Evolutionary conservation across 1,140 invertebrate species (phyloP).

Genomic region (Papilio dardanus): DNA sequence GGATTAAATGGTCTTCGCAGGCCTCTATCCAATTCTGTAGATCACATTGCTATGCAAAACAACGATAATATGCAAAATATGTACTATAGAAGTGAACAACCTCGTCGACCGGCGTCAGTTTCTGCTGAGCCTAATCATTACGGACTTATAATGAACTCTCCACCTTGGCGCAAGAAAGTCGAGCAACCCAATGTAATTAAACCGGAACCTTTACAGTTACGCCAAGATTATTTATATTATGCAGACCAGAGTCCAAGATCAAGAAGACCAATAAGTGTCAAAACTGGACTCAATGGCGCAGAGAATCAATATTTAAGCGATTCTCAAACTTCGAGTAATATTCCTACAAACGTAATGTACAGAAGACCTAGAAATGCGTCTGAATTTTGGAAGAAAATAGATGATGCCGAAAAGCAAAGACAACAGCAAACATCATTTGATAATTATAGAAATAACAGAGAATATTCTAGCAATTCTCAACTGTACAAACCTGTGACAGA

Average conservation of each 20-base stretch:
- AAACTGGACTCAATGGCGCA: slow-evolving; percentile 68
- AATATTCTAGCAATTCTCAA: slow-evolving; percentile 63
- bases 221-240: slow-evolving; percentile 84
- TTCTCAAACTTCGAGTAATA: slow-evolving; percentile 72
- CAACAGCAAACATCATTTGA: slow-evolving; percentile 65
- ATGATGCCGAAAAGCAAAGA: slow-evolving; percentile 80
- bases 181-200: slow-evolving; percentile 60
- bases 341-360: slow-evolving; percentile 57
- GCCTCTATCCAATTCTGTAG: slow-evolving; percentile 83
- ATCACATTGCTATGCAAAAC: slow-evolving; percentile 82
- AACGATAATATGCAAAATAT: slow-evolving; percentile 69
- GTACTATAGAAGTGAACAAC: slow-evolving; percentile 68
- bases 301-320: slow-evolving; percentile 81
- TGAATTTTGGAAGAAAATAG: slow-evolving; percentile 86
- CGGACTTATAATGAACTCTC: slow-evolving; percentile 66
- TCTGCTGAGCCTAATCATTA: slow-evolving; percentile 82
- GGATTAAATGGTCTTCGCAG: slow-evolving; percentile 68
- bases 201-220: slow-evolving; percentile 66
- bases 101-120: slow-evolving; percentile 82
- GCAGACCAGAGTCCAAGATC: slow-evolving; percentile 86
- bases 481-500: slow-evolving; percentile 53
- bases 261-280: slow-evolving; percentile 85
- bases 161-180: slow-evolving; percentile 65
- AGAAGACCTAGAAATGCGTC: slow-evolving; percentile 79
- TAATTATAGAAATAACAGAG: slow-evolving; percentile 71